Evolutionary conservation across 1,140 invertebrate genomes (phyloP).

Genomic region (Agrypnia vestita): DNA sequence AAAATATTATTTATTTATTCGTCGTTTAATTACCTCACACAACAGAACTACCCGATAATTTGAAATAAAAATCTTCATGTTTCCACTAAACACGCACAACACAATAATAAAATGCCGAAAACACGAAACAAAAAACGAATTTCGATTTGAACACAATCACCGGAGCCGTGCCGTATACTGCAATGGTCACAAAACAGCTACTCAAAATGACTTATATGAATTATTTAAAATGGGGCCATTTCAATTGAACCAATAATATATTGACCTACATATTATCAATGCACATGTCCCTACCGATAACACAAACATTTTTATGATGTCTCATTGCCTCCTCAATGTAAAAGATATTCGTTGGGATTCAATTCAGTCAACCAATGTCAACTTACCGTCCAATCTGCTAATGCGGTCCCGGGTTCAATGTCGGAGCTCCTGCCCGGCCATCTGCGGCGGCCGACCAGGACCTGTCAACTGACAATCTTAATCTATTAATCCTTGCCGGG

Average conservation of each 20-base stretch:
- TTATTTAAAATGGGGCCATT: constrained; percentile 46
- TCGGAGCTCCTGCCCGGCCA: neutral
- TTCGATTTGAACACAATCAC: constrained; percentile 17
- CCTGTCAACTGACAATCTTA: constrained; percentile 33
- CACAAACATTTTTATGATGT: constrained; percentile 45
- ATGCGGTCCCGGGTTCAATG: constrained; percentile 35
- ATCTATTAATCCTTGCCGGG: constrained; percentile 28
- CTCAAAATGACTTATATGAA: constrained; percentile 46
- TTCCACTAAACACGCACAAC: neutral
- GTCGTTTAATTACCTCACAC: constrained; percentile 37
- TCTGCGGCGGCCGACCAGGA: neutral
- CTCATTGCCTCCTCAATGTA: constrained; percentile 39
- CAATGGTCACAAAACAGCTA: constrained; percentile 31
- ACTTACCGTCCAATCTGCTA: constrained; percentile 4
- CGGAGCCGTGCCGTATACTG: constrained; percentile 15
- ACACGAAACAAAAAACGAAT: no score
- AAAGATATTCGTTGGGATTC: constrained; percentile 18
- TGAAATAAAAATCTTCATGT: constrained; percentile 21
- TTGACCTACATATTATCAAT: constrained; percentile 45
- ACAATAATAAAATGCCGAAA: neutral
- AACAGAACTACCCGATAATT: constrained; percentile 32
- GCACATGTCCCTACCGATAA: constrained; percentile 41
- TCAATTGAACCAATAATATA: constrained; percentile 47
- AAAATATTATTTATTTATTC: no score
- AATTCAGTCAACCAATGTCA: constrained; percentile 38